These are phyloP conservation scores for Tortricodes alternella DNA, from an alignment of 2,888 invertebrate species.

Conservation along the genomic window DNA sequence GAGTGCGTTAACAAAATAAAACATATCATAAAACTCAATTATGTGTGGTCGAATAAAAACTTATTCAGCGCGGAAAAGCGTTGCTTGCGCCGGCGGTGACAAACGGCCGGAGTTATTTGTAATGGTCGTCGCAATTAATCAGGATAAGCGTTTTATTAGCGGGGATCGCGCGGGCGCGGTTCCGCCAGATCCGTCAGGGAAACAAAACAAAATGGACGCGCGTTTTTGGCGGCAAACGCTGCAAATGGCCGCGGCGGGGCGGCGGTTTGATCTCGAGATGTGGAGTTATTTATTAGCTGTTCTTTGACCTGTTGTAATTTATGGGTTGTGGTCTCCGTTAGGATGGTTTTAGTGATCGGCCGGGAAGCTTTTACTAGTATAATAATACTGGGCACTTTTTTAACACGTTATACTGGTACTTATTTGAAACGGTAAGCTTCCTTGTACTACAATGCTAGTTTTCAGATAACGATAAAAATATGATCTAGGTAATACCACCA, in stretches of 20 bases:
- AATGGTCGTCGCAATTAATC: constrained; percentile 65
- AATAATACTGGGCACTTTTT: too few relatives aligned
- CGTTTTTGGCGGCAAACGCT: constrained; percentile 45
- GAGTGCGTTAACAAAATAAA: constrained; percentile 7
- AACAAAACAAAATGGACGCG: constrained; percentile 48
- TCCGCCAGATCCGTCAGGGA: constrained; percentile 62
- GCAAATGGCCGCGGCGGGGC: constrained; percentile 62
- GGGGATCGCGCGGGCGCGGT: constrained; percentile 52
- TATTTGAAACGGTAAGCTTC: too few relatives aligned
- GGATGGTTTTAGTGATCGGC: neutral
- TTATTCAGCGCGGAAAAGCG: neutral
- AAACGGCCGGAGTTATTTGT: constrained; percentile 32
- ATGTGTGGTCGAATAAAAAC: constrained; percentile 24
- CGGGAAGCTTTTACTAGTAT: neutral
- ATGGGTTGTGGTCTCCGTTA: neutral
- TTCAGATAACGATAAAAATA: too few relatives aligned
- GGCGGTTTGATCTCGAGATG: constrained; percentile 43
- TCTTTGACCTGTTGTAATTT: constrained; percentile 9
- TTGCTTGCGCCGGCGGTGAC: constrained; percentile 18
- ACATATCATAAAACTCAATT: constrained; percentile 26
- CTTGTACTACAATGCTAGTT: too few relatives aligned
- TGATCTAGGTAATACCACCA: too few relatives aligned
- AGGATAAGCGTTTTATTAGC: constrained; percentile 72
- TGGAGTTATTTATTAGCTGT: constrained; percentile 6
- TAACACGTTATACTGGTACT: too few relatives aligned